Base-by-base conservation (phyloP, 2,113 vertebrate genomes). In the Malurus cyaneus region DNA sequence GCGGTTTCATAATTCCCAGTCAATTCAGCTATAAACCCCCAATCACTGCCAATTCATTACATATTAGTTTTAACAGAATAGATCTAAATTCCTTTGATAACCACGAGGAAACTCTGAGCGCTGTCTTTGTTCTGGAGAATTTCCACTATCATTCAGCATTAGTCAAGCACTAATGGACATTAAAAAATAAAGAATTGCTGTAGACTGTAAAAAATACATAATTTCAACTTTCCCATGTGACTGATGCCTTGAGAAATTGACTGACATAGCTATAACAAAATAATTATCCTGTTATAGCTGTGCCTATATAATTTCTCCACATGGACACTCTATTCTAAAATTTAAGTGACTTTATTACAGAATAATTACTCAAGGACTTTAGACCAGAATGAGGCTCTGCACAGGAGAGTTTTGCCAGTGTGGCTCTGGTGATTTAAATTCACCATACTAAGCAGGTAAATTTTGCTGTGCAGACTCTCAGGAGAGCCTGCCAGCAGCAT, bases 331-430 rank as follows among this genome's bases (percentile, higher is more conserved):
- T 81, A 91, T 81, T 96, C 91, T 92, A 65, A 93, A 96, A 91
- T 95, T 92, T 94, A 94, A 96, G 92, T 96, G 88, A 91, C 80
- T 95, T 97, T 92, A 96, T 96, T 96, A 92, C 52, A 57, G 94
- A 91, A 92, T 96, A 97, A 97, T 96, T 95, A 94, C 90, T 83
- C 85, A 76, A 95, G 93, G 89, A 93, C 82, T 90, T 90, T 11
- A 83, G 90, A 65, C 71, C 39, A 31, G 81, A 89, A 91, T 56
- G 85, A 94, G 78, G 66, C 88, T 96, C 74, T 83, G 82, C 87
- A 89, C 88, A 80, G 85, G 92, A 91, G 92, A 71, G 54, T 67
- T 92, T 77, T 86, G 60, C 73, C 25, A 8, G 56, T 31, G 67
- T 77, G 70, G 54, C 89, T 88, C 74, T 78, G 77, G 85, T 88